Percentiles rank a stretch among this genome's conserved stretches.
Evolutionary conservation across 1,140 invertebrate species (phyloP).

Genomic region (Sinonovacula constricta): DNA sequence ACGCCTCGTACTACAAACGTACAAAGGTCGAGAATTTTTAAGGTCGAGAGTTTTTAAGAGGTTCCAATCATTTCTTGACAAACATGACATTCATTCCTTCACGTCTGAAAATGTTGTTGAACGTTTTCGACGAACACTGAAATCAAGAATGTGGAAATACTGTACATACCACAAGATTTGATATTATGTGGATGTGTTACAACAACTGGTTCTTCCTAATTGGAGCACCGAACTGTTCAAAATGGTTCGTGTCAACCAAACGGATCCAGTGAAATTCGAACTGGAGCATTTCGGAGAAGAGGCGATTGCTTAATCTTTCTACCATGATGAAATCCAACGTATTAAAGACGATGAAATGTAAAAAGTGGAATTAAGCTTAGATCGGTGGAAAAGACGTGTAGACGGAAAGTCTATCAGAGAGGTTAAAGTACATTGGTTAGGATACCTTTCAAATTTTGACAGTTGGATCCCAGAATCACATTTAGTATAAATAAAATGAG

Average conservation of each 20-base stretch:
- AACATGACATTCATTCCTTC: conserved; percentile 24
- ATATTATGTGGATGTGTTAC: conserved; percentile 76
- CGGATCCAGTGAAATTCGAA: too few relatives aligned
- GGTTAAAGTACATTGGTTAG: background rate
- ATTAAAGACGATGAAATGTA: conserved; percentile 9
- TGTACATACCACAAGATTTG: conserved; percentile 77
- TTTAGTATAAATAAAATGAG: background rate
- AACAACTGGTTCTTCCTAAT: conserved; percentile 63
- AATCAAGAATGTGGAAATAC: conserved; percentile 77
- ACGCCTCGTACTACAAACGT: conserved; percentile 25
- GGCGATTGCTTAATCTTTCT: background rate
- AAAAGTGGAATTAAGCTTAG: background rate
- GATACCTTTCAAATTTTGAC: background rate
- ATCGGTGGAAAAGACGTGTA: too few relatives aligned
- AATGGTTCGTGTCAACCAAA: conserved; percentile 7
- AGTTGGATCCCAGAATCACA: background rate
- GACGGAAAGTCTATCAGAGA: background rate
- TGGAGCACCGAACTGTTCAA: background rate
- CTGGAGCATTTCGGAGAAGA: conserved; percentile 2
- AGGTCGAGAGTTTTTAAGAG: conserved; percentile 32
- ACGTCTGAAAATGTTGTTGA: conserved; percentile 74
- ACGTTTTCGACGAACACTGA: conserved; percentile 79
- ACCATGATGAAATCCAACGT: background rate
- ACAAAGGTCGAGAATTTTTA: conserved; percentile 41
- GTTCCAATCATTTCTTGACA: too few relatives aligned